phyloP scores from a whole-genome alignment of 2,113 vertebrate species.

The Crotophaga sulcirostris region DNA sequence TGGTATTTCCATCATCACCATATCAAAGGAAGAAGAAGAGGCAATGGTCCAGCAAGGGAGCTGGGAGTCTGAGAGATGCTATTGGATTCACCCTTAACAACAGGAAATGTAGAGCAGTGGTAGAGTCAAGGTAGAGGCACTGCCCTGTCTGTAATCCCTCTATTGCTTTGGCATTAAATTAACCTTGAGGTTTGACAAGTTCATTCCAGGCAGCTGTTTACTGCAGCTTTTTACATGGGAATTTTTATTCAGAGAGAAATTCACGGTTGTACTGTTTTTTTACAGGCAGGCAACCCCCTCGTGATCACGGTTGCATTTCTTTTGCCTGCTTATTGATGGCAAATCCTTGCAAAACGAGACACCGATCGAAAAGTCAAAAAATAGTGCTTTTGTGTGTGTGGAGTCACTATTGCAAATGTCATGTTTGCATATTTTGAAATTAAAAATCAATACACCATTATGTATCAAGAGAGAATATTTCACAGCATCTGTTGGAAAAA shows the following conservation, averaged over 20 bases:
- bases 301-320: background rate
- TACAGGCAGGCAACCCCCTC: background rate
- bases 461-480: background rate
- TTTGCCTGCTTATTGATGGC: background rate
- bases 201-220: background rate
- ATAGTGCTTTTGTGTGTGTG: background rate
- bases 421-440: slow-evolving; percentile 68
- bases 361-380: background rate
- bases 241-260: background rate
- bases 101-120: background rate
- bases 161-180: background rate
- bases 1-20: background rate
- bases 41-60: accelerated
- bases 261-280: background rate
- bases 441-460: slow-evolving; percentile 64
- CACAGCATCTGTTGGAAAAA: slow-evolving; percentile 17
- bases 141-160: background rate
- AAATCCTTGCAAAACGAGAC: background rate
- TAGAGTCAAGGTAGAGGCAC: background rate
- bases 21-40: background rate
- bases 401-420: slow-evolving; percentile 55
- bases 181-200: background rate
- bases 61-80: background rate
- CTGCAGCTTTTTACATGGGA: background rate
- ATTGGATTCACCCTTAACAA: background rate